Conservation (phyloP, 2,113 vertebrate genomes). For the Trachemys scripta region DNA sequence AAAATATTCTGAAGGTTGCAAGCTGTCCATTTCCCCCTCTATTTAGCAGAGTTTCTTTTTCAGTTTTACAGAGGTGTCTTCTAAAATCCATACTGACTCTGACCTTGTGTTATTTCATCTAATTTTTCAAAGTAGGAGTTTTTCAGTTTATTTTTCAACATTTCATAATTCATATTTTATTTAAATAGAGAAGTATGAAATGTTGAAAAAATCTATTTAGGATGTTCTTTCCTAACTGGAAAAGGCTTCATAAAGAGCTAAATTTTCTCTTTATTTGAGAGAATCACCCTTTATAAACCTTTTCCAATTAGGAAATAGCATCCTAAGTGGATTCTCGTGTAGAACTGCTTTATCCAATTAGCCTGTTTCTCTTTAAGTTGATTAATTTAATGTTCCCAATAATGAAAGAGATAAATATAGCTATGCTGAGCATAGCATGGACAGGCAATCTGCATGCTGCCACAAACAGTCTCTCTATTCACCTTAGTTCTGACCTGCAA, state of each 20-base stretch:
- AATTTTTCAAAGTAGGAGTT: neutral
- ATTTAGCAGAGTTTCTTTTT: neutral
- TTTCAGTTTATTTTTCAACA: neutral
- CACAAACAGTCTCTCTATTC: neutral
- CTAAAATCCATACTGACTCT: neutral
- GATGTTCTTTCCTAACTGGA: neutral
- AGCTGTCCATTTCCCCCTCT: neutral
- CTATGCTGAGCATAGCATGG: neutral
- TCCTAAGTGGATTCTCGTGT: neutral
- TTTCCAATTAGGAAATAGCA: neutral
- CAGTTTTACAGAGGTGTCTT: neutral
- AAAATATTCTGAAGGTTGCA: neutral
- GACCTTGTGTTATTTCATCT: neutral
- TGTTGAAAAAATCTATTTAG: fast-evolving
- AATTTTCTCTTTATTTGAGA: neutral
- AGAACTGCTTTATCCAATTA: fast-evolving
- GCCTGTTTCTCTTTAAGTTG: neutral
- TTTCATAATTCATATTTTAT: neutral
- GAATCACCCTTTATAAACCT: neutral
- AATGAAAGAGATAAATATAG: neutral
- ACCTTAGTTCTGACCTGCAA: neutral
- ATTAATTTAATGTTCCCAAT: neutral
- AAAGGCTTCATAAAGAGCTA: neutral
- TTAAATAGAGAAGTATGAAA: fast-evolving
- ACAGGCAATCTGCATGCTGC: neutral